Evolutionary conservation across 2,888 invertebrate genomes (phyloP).

Genomic region (Furcula furcula): DNA sequence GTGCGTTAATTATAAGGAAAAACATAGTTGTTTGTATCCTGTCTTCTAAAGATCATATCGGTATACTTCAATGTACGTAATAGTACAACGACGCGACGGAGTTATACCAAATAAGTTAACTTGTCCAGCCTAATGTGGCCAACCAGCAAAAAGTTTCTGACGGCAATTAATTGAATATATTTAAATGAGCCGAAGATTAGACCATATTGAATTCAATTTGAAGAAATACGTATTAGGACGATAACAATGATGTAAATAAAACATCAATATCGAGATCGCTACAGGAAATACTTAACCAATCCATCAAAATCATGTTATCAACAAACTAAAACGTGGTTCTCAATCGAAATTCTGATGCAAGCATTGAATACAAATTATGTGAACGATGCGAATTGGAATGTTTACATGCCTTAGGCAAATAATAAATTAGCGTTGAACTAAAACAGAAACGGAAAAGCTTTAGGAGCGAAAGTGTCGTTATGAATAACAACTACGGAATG

Average conservation of each 20-base stretch:
- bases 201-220: too few relatives aligned
- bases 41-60: slow-evolving; percentile 34
- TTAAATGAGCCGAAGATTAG: slow-evolving; percentile 11
- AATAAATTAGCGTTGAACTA: slow-evolving; percentile 34
- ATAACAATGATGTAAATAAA: slow-evolving; percentile 31
- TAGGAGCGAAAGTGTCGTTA: slow-evolving; percentile 40
- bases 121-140: slow-evolving; percentile 51
- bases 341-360: slow-evolving; percentile 33
- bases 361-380: slow-evolving; percentile 51
- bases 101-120: slow-evolving; percentile 60
- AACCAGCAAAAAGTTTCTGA: slow-evolving; percentile 43
- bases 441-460: slow-evolving; percentile 27
- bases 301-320: slow-evolving; percentile 48
- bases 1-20: slow-evolving; percentile 29
- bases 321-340: slow-evolving; percentile 41
- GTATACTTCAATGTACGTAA: slow-evolving; percentile 34
- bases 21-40: slow-evolving; percentile 42
- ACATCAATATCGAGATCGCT: slow-evolving; percentile 44
- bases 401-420: slow-evolving; percentile 39
- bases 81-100: slow-evolving; percentile 37
- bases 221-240: too few relatives aligned
- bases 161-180: slow-evolving; percentile 21
- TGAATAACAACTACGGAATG: slow-evolving; percentile 16
- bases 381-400: slow-evolving; percentile 41
- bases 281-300: slow-evolving; percentile 45